These are phyloP conservation scores for Cheilosia grossa DNA, from an alignment of 2,888 invertebrate species.

Conservation along the genomic window DNA sequence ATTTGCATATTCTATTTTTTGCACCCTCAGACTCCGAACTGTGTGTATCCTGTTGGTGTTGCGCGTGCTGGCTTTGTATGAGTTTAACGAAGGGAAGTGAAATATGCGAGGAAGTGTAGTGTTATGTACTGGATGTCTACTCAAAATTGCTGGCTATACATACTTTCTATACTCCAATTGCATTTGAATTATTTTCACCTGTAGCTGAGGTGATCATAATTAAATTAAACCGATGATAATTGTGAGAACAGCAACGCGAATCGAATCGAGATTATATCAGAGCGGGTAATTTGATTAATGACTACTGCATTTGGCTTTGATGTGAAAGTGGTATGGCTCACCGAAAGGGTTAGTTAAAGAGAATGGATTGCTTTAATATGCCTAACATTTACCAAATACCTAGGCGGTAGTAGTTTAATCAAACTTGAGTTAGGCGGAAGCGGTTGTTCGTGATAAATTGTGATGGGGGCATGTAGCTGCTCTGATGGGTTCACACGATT, in stretches of 20 bases:
- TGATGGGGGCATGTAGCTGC: no score
- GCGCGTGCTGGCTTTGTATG: neutral
- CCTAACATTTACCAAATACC: neutral
- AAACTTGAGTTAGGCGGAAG: no score
- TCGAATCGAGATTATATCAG: slow-evolving; percentile 43
- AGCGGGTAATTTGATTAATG: slow-evolving; percentile 40
- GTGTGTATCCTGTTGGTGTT: neutral
- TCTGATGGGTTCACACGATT: no score
- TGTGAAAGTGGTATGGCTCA: slow-evolving; percentile 7
- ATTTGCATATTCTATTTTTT: slow-evolving; percentile 81
- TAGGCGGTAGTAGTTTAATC: no score
- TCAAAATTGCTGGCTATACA: slow-evolving; percentile 22
- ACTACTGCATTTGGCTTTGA: neutral
- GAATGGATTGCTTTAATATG: neutral
- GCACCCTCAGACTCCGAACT: slow-evolving; percentile 45
- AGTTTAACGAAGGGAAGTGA: neutral
- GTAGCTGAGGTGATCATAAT: slow-evolving; percentile 42
- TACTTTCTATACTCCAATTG: slow-evolving; percentile 18
- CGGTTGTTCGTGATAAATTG: no score
- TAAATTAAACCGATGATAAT: slow-evolving; percentile 51
- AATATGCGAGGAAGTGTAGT: neutral
- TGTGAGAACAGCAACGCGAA: slow-evolving; percentile 33
- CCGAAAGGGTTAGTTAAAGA: slow-evolving; percentile 8
- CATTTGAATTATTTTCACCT: slow-evolving; percentile 41
- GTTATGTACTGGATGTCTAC: neutral